Base-by-base conservation (phyloP, 2,113 vertebrate species). In the Rhinoderma darwinii region DNA sequence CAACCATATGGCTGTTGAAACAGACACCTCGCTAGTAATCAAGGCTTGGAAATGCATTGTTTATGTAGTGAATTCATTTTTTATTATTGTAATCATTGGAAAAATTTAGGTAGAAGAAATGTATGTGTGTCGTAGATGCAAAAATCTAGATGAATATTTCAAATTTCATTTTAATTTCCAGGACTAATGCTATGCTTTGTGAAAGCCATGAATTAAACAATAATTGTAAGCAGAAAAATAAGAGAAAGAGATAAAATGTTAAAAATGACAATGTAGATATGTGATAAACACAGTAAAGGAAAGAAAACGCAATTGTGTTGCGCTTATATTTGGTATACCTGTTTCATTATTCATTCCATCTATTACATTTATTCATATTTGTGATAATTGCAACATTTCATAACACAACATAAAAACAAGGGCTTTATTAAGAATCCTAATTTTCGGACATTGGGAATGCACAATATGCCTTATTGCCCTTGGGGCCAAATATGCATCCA, bases 11-110 rank as follows among this genome's bases (percentile, higher is more conserved):
- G 76, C 47, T 80, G 32, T 81, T 68, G 27, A 72, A 72, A 81
- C 77, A 86, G 77, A 86, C 47, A 72, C 66, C 76, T 56, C 50
- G 12, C 47, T 86, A 81, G 76, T 56, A 81, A 86, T 86, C 77
- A 73, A 56, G 66, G 76, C 50, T 81, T 54, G 22, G 50, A 73
- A 81, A 68, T 80, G 50, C 47, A 61, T 73, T 81, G 75, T 50
- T 81, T 39, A 41, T 25, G n/a, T 81, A 43, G 54, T 72, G 44
- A 39, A 81, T 86, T 70, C 15, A 59, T 73, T 20, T 86, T 9
- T 81, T 78, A 66, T 44, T 79, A 86, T 54, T 79, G 37, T 72
- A 41, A 86, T 35, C 22, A 72, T 56, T 72, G 44, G 68, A 72
- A 63, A 70, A 44, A n/a, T 61, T 32, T 30, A 50, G 43, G 44